Conservation (phyloP, 2,113 vertebrate genomes). For the Lipotes vexillifer region DNA sequence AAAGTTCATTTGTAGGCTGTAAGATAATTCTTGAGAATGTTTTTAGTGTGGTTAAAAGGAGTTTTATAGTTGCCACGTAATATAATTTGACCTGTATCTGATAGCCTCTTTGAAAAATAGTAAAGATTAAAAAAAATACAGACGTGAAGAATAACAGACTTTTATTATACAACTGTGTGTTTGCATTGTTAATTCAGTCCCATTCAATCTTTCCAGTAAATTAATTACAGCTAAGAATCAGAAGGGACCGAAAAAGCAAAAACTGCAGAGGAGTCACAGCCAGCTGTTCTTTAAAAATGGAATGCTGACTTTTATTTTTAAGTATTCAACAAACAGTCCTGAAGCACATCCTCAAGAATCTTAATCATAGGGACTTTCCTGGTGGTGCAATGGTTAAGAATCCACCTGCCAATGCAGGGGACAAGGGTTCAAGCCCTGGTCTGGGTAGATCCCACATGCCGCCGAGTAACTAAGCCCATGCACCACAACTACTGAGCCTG, state of each 20-base stretch:
- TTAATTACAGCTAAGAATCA: slow-evolving; percentile 66
- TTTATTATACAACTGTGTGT: slow-evolving; percentile 15
- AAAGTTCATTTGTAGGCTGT: slow-evolving; percentile 41
- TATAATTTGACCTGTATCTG: slow-evolving; percentile 34
- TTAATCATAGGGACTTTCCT: neutral
- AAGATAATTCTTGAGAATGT: neutral
- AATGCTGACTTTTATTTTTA: slow-evolving; percentile 51
- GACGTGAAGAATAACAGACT: slow-evolving; percentile 12
- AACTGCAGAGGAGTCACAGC: slow-evolving; percentile 30
- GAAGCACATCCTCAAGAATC: neutral
- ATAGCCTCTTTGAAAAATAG: slow-evolving; percentile 47
- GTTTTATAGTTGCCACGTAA: slow-evolving; percentile 26
- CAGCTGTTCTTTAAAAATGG: slow-evolving; percentile 57
- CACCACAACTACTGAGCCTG: no score
- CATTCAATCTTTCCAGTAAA: slow-evolving; percentile 58
- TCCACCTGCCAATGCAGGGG: no score
- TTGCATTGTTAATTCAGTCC: slow-evolving; percentile 50
- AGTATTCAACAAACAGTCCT: slow-evolving; percentile 18
- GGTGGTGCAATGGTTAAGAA: no score
- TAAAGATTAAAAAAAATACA: slow-evolving; percentile 28
- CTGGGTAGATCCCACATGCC: no score
- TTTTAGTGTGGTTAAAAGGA: slow-evolving; percentile 12
- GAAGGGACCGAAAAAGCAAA: slow-evolving; percentile 41
- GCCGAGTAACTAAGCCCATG: no score
- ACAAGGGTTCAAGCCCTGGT: no score